These are phyloP conservation scores for Takifugu flavidus DNA, from an alignment of 2,113 vertebrate genomes.

Conservation along the genomic window DNA sequence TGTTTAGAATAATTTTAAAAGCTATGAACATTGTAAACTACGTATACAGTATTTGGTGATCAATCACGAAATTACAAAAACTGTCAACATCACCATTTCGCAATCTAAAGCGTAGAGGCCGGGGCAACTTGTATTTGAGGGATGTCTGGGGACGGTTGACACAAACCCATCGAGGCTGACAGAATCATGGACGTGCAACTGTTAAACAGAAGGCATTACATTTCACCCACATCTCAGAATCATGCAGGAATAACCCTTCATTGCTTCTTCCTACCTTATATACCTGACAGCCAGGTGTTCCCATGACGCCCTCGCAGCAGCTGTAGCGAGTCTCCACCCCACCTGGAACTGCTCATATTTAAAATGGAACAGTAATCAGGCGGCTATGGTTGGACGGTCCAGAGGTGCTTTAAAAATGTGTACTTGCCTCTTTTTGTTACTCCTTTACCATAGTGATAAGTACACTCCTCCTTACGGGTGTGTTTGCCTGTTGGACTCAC, in stretches of 20 bases:
- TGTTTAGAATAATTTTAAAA: too few species aligned
- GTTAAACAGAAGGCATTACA: not conserved
- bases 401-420: not conserved
- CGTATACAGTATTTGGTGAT: too few species aligned
- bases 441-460: conserved; percentile 77
- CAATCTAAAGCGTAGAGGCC: conserved; percentile 78
- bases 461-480: conserved; percentile 77
- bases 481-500: conserved; percentile 73
- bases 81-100: conserved; percentile 66
- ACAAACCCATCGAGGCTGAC: conserved; percentile 76
- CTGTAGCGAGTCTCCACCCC: conserved; percentile 77
- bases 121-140: conserved; percentile 44
- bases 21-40: too few species aligned
- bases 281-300: conserved; percentile 75
- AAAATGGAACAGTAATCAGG: not conserved
- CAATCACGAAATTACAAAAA: too few species aligned
- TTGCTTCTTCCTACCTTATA: conserved; percentile 57
- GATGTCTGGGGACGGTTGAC: conserved; percentile 51
- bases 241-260: not conserved
- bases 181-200: conserved; percentile 81
- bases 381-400: too few species aligned
- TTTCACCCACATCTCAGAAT: not conserved
- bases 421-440: conserved; percentile 71
- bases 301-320: conserved; percentile 79
- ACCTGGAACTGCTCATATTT: conserved; percentile 67